Conservation (phyloP, 1,140 invertebrate species). For the Bradysia coprophila region DNA sequence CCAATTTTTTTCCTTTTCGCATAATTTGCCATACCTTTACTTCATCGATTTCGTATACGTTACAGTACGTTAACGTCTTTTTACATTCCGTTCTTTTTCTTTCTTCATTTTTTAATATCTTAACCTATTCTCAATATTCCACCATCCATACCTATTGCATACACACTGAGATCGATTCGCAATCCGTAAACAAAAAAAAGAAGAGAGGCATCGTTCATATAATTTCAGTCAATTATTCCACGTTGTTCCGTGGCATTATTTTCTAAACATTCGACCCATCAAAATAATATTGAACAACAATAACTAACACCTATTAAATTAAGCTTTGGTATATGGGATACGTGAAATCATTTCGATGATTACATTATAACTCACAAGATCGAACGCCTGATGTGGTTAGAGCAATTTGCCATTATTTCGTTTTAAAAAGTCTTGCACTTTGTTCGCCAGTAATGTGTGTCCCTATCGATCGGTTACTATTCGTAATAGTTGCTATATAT, state of each 20-base stretch:
- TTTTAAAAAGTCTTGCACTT: neutral
- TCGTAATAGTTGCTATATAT: neutral
- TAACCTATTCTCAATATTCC: too few relatives aligned
- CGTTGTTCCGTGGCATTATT: neutral
- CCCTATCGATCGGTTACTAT: neutral
- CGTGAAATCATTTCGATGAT: neutral
- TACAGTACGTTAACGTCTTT: too few relatives aligned
- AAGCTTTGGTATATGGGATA: neutral
- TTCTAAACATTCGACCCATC: neutral
- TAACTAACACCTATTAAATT: neutral
- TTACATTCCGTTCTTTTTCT: too few relatives aligned
- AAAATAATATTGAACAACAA: neutral
- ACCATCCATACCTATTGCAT: too few relatives aligned
- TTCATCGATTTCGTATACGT: neutral
- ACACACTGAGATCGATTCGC: too few relatives aligned
- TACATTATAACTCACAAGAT: too few relatives aligned
- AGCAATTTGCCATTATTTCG: neutral
- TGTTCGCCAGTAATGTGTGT: neutral
- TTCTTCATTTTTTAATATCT: too few relatives aligned
- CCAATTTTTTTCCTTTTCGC: neutral
- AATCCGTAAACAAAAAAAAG: too few relatives aligned
- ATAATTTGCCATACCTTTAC: neutral
- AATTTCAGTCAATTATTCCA: neutral
- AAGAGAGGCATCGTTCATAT: neutral
- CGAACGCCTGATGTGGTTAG: neutral